Evolutionary conservation across 1,140 invertebrate species (phyloP).

Genomic region (Oryzaephilus surinamensis): DNA sequence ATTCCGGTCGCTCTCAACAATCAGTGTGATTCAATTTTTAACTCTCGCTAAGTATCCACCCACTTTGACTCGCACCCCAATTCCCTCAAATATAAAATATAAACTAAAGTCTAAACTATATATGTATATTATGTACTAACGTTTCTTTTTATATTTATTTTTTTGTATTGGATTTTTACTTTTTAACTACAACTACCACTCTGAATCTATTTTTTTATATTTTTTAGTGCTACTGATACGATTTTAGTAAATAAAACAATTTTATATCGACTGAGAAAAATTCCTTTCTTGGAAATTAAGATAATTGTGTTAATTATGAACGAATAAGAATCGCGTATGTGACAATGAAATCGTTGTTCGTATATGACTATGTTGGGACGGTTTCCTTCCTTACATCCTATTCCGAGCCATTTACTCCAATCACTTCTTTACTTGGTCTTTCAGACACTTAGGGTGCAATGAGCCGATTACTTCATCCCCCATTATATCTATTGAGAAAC

Average conservation of each 20-base stretch:
- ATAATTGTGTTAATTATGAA: too few species aligned
- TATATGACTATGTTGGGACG: too few species aligned
- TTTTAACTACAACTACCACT: too few species aligned
- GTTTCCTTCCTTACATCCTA: constrained; percentile 26
- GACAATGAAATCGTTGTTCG: too few species aligned
- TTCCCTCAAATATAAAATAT: neutral
- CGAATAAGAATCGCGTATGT: too few species aligned
- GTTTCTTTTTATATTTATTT: neutral
- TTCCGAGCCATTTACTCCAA: constrained; percentile 29
- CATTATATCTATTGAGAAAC: constrained; percentile 22
- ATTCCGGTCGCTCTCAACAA: constrained; percentile 31
- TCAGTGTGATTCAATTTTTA: constrained; percentile 31
- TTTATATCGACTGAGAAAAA: too few species aligned
- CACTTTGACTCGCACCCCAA: neutral
- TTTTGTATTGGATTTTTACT: too few species aligned
- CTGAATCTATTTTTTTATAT: too few species aligned
- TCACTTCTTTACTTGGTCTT: constrained; percentile 25
- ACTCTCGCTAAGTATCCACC: constrained; percentile 18
- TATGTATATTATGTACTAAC: neutral
- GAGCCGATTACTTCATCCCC: constrained; percentile 24
- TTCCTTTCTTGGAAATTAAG: too few species aligned
- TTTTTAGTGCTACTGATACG: too few species aligned
- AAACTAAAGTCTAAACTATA: neutral
- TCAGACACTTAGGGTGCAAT: constrained; percentile 25
- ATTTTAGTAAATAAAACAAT: too few species aligned